phyloP scores from a whole-genome alignment of 2,113 vertebrate genomes.

The Miniopterus natalensis region DNA sequence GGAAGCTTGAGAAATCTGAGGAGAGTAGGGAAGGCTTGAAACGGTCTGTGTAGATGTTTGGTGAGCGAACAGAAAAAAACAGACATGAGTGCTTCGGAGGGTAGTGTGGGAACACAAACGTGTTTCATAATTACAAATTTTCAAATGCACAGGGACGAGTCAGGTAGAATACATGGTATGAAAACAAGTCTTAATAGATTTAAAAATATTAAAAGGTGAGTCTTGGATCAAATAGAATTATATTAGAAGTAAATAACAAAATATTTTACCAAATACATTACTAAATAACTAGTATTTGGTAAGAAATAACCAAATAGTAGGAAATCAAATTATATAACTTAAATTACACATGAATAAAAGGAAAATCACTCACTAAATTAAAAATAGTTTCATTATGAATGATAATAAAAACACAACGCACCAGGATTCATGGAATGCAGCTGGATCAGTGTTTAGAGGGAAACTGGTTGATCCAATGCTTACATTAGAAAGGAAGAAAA shows the following conservation, averaged over 20 bases:
- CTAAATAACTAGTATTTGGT: no score
- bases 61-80: not conserved
- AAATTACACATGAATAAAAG: not conserved
- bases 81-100: not conserved
- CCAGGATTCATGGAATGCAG: not conserved
- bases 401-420: not conserved
- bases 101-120: not conserved
- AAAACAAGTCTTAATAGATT: not conserved
- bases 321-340: not conserved
- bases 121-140: not conserved
- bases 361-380: not conserved
- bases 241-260: not conserved
- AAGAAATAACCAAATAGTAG: not conserved
- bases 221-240: not conserved
- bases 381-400: not conserved
- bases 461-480: not conserved
- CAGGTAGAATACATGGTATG: not conserved
- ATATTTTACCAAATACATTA: no score
- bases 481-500: not conserved
- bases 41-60: not conserved
- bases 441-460: not conserved
- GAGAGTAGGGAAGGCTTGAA: not conserved
- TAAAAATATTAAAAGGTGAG: not conserved
- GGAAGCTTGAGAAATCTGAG: slow-evolving; percentile 60
- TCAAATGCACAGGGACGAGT: not conserved